These are phyloP conservation scores for Clarias gariepinus DNA, from an alignment of 2,113 vertebrate species.

Conservation along the genomic window DNA sequence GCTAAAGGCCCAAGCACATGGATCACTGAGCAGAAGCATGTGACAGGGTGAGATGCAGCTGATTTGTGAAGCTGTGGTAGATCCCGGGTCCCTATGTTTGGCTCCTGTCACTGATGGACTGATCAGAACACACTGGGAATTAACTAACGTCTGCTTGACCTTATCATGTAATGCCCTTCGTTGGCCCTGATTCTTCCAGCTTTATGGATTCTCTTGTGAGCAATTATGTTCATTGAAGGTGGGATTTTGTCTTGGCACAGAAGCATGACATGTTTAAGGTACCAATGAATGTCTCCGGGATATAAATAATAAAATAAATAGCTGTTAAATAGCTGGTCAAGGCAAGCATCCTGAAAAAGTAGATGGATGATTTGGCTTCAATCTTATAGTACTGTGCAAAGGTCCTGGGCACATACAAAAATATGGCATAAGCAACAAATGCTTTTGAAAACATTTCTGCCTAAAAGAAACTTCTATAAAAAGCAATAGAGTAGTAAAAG, in stretches of 20 bases:
- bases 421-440: too few species aligned
- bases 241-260: background rate
- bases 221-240: conserved; percentile 33
- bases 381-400: too few species aligned
- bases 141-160: conserved; percentile 37
- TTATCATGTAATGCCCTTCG: conserved; percentile 40
- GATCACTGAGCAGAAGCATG: background rate
- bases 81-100: conserved; percentile 3
- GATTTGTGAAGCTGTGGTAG: conserved; percentile 2
- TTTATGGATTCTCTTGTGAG: conserved; percentile 25
- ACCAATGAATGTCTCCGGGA: background rate
- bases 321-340: background rate
- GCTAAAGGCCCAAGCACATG: conserved; percentile 23
- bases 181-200: conserved; percentile 3
- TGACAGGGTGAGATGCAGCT: conserved; percentile 24
- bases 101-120: background rate
- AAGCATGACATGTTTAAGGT: background rate
- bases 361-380: too few species aligned
- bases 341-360: too few species aligned
- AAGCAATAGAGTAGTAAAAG: too few species aligned
- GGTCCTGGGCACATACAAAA: too few species aligned
- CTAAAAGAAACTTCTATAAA: too few species aligned
- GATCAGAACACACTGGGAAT: conserved; percentile 22
- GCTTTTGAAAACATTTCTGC: too few species aligned
- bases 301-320: background rate